Conservation (phyloP, 1,140 invertebrate species). For the Cherax destructor region DNA sequence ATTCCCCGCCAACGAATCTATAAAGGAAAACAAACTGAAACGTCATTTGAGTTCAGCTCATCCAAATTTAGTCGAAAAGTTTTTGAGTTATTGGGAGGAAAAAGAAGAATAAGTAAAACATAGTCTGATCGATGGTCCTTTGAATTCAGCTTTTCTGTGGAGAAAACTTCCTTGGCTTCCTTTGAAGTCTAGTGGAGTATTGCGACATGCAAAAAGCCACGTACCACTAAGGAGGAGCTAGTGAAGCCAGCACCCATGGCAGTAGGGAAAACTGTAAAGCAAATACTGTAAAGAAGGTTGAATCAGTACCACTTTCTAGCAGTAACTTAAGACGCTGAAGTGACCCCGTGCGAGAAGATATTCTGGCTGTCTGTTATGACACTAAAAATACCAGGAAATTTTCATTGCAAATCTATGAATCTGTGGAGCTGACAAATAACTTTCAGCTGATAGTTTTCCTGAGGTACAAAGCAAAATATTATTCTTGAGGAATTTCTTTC, state of each 20-base stretch:
- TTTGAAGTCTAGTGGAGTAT: constrained; percentile 27
- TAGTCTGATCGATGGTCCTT: constrained; percentile 47
- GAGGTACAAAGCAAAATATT: too few species aligned
- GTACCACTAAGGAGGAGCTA: constrained; percentile 17
- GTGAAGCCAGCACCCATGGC: not conserved
- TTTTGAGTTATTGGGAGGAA: constrained; percentile 47
- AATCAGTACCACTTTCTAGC: constrained; percentile 29
- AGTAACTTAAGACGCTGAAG: constrained; percentile 19
- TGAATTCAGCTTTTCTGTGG: not conserved
- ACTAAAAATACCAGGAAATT: constrained; percentile 6
- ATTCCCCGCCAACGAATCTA: constrained; percentile 49
- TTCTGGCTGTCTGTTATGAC: constrained; percentile 6
- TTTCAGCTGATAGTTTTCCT: not conserved
- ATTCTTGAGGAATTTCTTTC: constrained; percentile 21
- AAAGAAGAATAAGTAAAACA: constrained; percentile 39
- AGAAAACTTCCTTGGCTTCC: too few species aligned
- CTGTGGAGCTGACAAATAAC: not conserved
- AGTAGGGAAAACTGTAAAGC: constrained; percentile 23
- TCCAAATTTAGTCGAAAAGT: constrained; percentile 44
- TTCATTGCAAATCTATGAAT: not conserved
- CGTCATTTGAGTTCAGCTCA: constrained; percentile 32
- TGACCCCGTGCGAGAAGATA: constrained; percentile 24
- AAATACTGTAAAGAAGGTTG: constrained; percentile 21
- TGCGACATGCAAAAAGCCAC: constrained; percentile 41
- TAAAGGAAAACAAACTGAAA: constrained; percentile 55